Percentiles rank a stretch among this genome's conserved stretches.
phyloP scores from a whole-genome alignment of 2,113 vertebrate species.

The Blennius ocellaris region DNA sequence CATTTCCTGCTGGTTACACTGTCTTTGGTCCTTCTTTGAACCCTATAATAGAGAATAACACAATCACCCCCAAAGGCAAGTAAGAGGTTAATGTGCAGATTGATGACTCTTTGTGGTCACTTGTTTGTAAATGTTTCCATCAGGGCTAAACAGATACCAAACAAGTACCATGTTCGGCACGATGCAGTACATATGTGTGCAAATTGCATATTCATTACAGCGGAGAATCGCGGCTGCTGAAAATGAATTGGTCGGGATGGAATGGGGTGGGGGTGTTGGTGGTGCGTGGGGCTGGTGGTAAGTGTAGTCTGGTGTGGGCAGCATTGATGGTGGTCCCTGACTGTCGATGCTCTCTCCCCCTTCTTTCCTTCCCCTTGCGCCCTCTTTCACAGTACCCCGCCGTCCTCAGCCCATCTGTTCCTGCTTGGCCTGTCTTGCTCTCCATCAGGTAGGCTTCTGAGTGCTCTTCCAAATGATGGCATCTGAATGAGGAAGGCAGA shows the following conservation, averaged over 20 bases:
- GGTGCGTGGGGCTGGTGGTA: conserved; percentile 57
- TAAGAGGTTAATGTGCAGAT: conserved; percentile 74
- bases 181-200: conserved; percentile 75
- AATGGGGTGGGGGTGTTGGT: conserved; percentile 32
- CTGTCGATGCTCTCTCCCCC: conserved; percentile 70
- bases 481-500: conserved; percentile 46
- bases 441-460: conserved; percentile 77
- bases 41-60: conserved; percentile 69
- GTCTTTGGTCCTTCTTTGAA: conserved; percentile 64
- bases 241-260: conserved; percentile 79
- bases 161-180: conserved; percentile 69
- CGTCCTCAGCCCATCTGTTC: conserved; percentile 82
- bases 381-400: conserved; percentile 71
- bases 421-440: conserved; percentile 76
- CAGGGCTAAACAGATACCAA: conserved; percentile 72
- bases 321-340: conserved; percentile 84
- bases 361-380: conserved; percentile 57
- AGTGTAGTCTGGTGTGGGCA: conserved; percentile 79
- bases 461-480: conserved; percentile 67
- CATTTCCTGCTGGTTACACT: conserved; percentile 54
- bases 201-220: conserved; percentile 82
- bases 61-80: conserved; percentile 67
- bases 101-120: conserved; percentile 78
- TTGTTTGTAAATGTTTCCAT: conserved; percentile 86
- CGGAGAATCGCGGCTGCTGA: conserved; percentile 67